phyloP scores from a whole-genome alignment of 2,113 vertebrate genomes.

The Bubo blakistoni region DNA sequence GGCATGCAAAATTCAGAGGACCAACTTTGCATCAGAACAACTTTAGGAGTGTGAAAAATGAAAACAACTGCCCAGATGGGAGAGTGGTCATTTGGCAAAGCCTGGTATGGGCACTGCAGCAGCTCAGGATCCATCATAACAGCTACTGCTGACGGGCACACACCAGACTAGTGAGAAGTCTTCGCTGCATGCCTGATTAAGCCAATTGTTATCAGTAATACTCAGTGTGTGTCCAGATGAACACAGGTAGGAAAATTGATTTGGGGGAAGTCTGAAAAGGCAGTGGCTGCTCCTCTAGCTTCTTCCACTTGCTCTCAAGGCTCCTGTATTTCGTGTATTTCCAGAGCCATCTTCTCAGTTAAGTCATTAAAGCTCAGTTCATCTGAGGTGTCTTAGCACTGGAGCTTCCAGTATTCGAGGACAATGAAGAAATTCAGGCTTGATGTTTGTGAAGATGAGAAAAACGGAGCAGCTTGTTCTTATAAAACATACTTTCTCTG shows the following conservation, averaged over 20 bases:
- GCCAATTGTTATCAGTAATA: background rate
- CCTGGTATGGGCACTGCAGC: accelerated
- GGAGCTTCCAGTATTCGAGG: background rate
- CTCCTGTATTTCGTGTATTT: background rate
- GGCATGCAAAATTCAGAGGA: background rate
- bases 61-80: background rate
- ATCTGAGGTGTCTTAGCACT: background rate
- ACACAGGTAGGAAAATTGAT: background rate
- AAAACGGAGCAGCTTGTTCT: background rate
- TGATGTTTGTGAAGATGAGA: background rate
- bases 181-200: no score
- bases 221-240: background rate
- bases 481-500: no score
- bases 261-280: background rate
- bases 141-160: background rate
- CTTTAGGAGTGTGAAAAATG: background rate
- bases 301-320: background rate
- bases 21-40: background rate
- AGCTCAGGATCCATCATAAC: background rate
- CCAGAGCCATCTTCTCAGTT: background rate
- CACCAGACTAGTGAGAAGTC: background rate
- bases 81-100: background rate
- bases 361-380: no score
- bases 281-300: background rate
- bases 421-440: background rate